Evolutionary conservation across 2,113 vertebrate genomes (phyloP), one percentile per base, ranked within the genome.

Genomic region (Cryptoleucopteryx plumbea): DNA sequence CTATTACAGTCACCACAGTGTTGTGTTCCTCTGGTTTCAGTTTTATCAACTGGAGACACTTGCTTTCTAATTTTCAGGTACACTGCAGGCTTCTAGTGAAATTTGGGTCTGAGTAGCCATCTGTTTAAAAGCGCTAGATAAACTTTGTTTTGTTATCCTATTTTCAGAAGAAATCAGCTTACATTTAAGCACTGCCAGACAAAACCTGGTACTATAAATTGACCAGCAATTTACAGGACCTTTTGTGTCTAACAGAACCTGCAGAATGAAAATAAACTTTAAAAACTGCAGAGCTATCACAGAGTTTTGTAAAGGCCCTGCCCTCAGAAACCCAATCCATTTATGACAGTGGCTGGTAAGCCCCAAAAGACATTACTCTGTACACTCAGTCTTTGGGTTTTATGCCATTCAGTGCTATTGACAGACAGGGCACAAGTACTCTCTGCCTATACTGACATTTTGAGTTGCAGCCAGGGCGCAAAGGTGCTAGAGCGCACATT

Each of bases 31-130:
- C 84, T 3, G 3, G 61, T 85, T 95, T 85, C 2, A 0, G 65
- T 71, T 95, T 85, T 85, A 88, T 56, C 81, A 94, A n/a, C 47
- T 56, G n/a, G 47, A 93, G 87, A 79, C 27, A 53, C 63, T 85
- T 29, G 55, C 71, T 91, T 58, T 84, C 77, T 95, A 59, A 65
- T 94, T 96, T 84, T 86, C 65, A 93, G 73, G 61, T n/a, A 67
- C 19, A 34, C 31, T 61, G 36, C 36, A 82, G 73, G 73, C 40
- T 96, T 79, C 72, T 21, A 63, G 73, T 67, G 65, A 74, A 66
- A 50, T 79, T 26, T 43, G 36, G 50, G 43, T 50, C 47, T 15
- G 20, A 72, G 26, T 16, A 50, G 86, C 29, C 36, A 77, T 13
- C 34, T 79, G 0, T 67, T 78, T 42, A 77, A 31, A 38, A 62